Conservation (phyloP, 2,888 invertebrate species). For the Neoitamus cyanurus region DNA sequence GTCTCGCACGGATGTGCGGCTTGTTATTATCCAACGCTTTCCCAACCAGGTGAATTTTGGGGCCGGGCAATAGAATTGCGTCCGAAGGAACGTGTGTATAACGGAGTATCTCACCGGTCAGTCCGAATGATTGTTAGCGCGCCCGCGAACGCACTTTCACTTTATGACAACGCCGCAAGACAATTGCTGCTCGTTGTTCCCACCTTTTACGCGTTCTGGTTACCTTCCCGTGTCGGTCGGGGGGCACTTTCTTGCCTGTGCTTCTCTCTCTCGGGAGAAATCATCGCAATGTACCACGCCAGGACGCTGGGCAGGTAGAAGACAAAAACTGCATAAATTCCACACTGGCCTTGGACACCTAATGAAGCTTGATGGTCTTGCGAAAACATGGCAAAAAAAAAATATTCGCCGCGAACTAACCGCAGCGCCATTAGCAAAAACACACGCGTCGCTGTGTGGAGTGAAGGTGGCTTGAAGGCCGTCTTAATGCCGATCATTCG, state of each 20-base stretch:
- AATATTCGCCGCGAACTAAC: not conserved
- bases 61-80: not conserved
- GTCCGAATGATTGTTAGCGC: not conserved
- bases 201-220: not conserved
- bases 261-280: not conserved
- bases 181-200: not conserved
- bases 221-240: not conserved
- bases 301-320: not conserved
- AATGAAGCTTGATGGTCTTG: slow-evolving; percentile 23
- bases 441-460: not conserved
- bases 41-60: not conserved
- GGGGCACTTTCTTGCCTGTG: not conserved
- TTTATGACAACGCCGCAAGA: not conserved
- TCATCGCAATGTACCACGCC: not conserved
- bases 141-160: slow-evolving; percentile 19
- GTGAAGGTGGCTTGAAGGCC: slow-evolving; percentile 37
- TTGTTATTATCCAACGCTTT: not conserved
- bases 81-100: not conserved
- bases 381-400: not conserved
- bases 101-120: not conserved
- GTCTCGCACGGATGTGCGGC: not conserved
- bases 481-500: slow-evolving; percentile 21
- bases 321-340: slow-evolving; percentile 14
- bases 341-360: slow-evolving; percentile 20
- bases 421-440: not conserved